Conservation (phyloP, 2,888 invertebrate species). For the Brachypalpus laphriformis region DNA sequence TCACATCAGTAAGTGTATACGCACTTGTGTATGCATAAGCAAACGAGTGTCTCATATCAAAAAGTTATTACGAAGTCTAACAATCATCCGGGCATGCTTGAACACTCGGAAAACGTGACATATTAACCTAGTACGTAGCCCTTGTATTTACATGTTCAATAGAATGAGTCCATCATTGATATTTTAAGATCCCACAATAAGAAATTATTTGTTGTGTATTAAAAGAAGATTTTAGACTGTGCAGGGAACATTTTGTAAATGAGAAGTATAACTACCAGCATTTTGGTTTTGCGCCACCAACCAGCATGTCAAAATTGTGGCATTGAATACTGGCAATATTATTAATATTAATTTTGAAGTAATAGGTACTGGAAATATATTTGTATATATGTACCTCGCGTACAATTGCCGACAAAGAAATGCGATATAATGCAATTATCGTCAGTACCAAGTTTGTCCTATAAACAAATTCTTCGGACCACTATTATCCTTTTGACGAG, state of each 20-base stretch:
- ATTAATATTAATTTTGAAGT: too few species aligned
- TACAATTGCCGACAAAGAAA: too few species aligned
- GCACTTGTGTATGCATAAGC: not conserved
- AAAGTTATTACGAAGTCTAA: not conserved
- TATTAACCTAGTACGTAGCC: slow-evolving; percentile 25
- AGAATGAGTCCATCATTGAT: not conserved
- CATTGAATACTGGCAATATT: too few species aligned
- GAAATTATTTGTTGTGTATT: not conserved
- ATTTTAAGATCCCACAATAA: not conserved
- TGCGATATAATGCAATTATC: too few species aligned
- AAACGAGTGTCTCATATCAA: slow-evolving; percentile 2
- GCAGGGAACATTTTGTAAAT: too few species aligned
- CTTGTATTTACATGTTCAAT: not conserved
- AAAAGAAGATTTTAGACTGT: too few species aligned
- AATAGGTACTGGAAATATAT: too few species aligned
- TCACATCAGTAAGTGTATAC: not conserved
- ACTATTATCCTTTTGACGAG: too few species aligned
- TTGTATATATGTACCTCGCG: too few species aligned
- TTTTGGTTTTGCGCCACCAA: not conserved
- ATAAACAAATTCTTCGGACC: too few species aligned
- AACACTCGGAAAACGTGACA: slow-evolving; percentile 34
- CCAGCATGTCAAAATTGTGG: too few species aligned
- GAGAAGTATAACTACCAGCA: not conserved
- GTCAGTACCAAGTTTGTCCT: too few species aligned
- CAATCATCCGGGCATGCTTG: slow-evolving; percentile 9